These are phyloP conservation scores for Kuschelorhynchus macadamiae DNA, from an alignment of 2,888 invertebrate species.

Conservation along the genomic window DNA sequence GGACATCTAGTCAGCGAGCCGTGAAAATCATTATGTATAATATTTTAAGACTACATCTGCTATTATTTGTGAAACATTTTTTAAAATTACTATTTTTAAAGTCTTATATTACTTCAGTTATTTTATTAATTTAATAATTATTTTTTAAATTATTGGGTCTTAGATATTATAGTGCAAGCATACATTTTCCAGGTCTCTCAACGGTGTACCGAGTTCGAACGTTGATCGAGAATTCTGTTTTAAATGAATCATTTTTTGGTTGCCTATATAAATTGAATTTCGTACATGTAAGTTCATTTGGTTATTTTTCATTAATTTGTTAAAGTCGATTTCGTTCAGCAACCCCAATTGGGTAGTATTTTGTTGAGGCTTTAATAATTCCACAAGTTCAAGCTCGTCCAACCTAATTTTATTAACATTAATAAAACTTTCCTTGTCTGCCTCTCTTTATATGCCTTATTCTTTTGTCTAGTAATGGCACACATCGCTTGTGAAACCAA, in stretches of 20 bases:
- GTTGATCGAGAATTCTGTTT: constrained; percentile 25
- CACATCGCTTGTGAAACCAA: background rate
- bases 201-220: constrained; percentile 38
- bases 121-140: constrained; percentile 31
- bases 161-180: constrained; percentile 32
- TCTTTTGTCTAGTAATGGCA: constrained; percentile 30
- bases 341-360: constrained; percentile 15
- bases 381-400: constrained; percentile 43
- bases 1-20: constrained; percentile 51
- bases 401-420: constrained; percentile 23
- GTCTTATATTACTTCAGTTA: constrained; percentile 12
- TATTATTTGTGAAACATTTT: constrained; percentile 37
- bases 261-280: background rate
- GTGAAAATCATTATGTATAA: constrained; percentile 53
- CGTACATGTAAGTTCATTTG: constrained; percentile 13
- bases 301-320: constrained; percentile 11
- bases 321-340: constrained; percentile 1
- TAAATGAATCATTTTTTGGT: background rate
- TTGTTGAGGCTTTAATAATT: constrained; percentile 37
- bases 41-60: constrained; percentile 28
- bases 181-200: constrained; percentile 35
- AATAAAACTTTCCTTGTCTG: constrained; percentile 1
- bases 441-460: too few species aligned
- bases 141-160: constrained; percentile 40
- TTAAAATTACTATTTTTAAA: constrained; percentile 38